Base-by-base conservation (phyloP, 2,113 vertebrate species). In the Neolamprologus longior region DNA sequence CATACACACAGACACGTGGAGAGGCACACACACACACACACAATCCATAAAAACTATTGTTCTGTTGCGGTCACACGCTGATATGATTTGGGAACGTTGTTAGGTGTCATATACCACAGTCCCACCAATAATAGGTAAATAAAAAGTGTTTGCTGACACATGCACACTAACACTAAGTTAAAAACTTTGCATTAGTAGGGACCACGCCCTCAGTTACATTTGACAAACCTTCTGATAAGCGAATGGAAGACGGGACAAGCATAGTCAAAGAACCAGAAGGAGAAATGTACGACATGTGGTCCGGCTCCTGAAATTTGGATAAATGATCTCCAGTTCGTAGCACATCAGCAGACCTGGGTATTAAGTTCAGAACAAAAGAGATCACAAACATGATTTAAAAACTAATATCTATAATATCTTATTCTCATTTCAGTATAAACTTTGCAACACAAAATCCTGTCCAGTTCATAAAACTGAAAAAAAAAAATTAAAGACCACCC, bases 331-430 rank as follows among this genome's bases (percentile, higher is more conserved):
- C 14, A 76, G 9, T 47, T 47, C 2, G 2, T 47, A 76, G 21
- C 40, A 10, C 71, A 76, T 76, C 9, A 76, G 9, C 68, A 76
- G 24, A 76, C 14, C 42, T 28, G 42, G 42, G 42, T 50, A 78
- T 50, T 78, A 31, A 78, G 15, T 78, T 78, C 24, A 78, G 15
- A 78, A 89, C 83, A 50, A 84, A 57, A 45, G 53, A 47, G 47
- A 80, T 86, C 63, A 66, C 63, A 92, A 73, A 85, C 24, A 85
- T 86, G 80, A 89, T 88, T 83, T 85, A 47, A 91, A 82, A 28
- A 26, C 83, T 76, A 47, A 76, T 76, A 76, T 45, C 21, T 5
- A 28, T 47, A 76, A 47, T 26, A 47, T 76, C 9, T 28, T 87
- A 81, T 83, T 90, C 84, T 88, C 86, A 88, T 90, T 80, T 87